Evolutionary conservation across 2,797 vertebrate genomes (phyloP).

Genomic region (Eulemur mongoz): DNA sequence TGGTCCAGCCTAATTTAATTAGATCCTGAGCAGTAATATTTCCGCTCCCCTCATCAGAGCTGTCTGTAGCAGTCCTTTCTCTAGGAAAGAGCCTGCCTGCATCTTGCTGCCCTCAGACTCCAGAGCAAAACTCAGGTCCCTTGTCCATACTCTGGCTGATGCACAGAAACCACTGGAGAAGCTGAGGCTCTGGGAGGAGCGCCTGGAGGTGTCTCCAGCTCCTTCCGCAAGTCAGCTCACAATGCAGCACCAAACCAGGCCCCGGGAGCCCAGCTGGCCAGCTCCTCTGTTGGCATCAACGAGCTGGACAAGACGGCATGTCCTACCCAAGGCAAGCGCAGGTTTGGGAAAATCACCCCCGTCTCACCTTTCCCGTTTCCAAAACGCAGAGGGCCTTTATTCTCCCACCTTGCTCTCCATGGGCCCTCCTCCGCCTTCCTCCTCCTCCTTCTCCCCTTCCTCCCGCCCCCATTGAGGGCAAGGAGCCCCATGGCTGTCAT

Average conservation of each 20-base stretch:
- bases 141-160: not conserved
- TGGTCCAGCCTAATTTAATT: not conserved
- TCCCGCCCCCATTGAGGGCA: not conserved
- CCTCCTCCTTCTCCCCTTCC: not conserved
- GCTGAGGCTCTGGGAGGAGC: not conserved
- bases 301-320: fast-evolving
- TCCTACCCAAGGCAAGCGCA: not conserved
- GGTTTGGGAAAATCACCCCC: not conserved
- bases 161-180: not conserved
- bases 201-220: not conserved
- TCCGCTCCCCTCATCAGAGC: not conserved
- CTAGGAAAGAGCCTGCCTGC: not conserved
- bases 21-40: fast-evolving
- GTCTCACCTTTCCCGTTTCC: not conserved
- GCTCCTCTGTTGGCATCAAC: too few relatives aligned
- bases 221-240: not conserved
- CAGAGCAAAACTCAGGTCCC: not conserved
- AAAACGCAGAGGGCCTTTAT: not conserved
- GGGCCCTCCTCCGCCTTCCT: not conserved
- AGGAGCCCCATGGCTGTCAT: not conserved
- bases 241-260: fast-evolving
- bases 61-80: not conserved
- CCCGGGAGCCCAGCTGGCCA: fast-evolving
- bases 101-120: not conserved
- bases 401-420: fast-evolving